Evolutionary conservation across 2,797 vertebrate genomes (phyloP).

Genomic region (Helostoma temminkii): DNA sequence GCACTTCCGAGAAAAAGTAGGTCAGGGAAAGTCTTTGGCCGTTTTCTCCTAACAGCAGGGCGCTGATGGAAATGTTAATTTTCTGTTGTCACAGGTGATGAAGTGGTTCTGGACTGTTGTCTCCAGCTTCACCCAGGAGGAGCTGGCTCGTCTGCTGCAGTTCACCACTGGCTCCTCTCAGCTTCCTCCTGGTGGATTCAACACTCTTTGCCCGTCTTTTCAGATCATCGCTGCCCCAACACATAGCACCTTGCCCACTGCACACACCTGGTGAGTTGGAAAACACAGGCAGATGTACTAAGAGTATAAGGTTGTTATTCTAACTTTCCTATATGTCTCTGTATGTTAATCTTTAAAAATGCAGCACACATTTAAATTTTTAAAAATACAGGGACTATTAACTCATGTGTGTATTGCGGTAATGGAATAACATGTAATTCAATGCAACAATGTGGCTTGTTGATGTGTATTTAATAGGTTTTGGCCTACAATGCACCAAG

Average conservation of each 20-base stretch:
- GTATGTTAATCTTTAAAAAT: background rate
- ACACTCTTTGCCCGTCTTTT: conserved; percentile 97
- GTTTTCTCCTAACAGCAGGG: background rate
- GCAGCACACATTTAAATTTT: too few species aligned
- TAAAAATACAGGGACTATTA: too few species aligned
- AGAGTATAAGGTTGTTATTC: background rate
- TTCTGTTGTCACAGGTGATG: conserved; percentile 90
- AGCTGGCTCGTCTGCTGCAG: conserved; percentile 96
- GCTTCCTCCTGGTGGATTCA: conserved; percentile 96
- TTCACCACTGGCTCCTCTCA: conserved; percentile 99
- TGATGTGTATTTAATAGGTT: conserved; percentile 21
- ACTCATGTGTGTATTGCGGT: conserved; percentile 1
- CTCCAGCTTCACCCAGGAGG: conserved; percentile 98
- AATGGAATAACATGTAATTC: background rate
- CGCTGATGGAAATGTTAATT: background rate
- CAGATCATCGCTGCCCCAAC: conserved; percentile 98
- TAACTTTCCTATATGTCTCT: background rate
- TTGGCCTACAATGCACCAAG: conserved; percentile 15
- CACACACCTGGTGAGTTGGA: conserved; percentile 94
- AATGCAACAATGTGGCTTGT: background rate
- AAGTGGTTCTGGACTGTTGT: conserved; percentile 99
- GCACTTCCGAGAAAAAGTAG: conserved; percentile 98
- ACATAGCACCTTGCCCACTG: conserved; percentile 96
- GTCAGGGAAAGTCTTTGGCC: background rate
- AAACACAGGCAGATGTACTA: background rate